Evolutionary conservation across 2,888 invertebrate species (phyloP).

Genomic region (Seira sanloemensis): DNA sequence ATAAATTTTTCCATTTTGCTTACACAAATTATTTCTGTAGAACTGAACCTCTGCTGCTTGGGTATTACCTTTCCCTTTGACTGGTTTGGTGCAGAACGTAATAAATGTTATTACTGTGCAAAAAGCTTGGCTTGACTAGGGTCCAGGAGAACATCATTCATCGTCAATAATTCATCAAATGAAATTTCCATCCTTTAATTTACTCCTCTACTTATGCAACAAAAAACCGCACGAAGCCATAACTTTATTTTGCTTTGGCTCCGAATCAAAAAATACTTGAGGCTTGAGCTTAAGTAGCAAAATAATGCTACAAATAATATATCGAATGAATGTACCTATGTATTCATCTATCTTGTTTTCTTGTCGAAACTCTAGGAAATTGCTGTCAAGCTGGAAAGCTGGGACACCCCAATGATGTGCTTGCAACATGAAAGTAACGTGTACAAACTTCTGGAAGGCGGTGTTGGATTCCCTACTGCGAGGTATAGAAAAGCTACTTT

Average conservation of each 20-base stretch:
- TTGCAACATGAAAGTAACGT: slow-evolving; percentile 59
- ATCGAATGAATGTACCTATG: too few species aligned
- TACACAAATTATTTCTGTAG: too few species aligned
- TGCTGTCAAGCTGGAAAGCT: slow-evolving; percentile 65
- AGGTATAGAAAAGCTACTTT: too few species aligned
- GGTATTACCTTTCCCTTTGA: too few species aligned
- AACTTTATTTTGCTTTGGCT: background rate
- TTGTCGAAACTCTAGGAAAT: slow-evolving; percentile 62
- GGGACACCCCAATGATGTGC: slow-evolving; percentile 60
- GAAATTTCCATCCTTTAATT: slow-evolving; percentile 33
- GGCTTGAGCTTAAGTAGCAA: background rate
- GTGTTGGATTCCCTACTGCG: slow-evolving; percentile 55
- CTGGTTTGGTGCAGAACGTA: too few species aligned
- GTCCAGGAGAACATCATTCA: too few species aligned
- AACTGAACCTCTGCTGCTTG: too few species aligned
- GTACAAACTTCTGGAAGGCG: slow-evolving; percentile 61
- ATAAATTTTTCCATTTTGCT: background rate
- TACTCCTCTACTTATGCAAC: slow-evolving; percentile 9
- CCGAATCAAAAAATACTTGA: background rate
- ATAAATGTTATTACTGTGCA: too few species aligned
- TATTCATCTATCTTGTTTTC: background rate
- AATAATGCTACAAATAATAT: background rate
- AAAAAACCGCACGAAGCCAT: background rate
- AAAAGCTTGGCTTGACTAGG: too few species aligned
- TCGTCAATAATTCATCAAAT: slow-evolving; percentile 28